These are phyloP conservation scores for Orbicella faveolata DNA, from an alignment of 64 coral and sea anemone genomes.

Conservation along the genomic window DNA sequence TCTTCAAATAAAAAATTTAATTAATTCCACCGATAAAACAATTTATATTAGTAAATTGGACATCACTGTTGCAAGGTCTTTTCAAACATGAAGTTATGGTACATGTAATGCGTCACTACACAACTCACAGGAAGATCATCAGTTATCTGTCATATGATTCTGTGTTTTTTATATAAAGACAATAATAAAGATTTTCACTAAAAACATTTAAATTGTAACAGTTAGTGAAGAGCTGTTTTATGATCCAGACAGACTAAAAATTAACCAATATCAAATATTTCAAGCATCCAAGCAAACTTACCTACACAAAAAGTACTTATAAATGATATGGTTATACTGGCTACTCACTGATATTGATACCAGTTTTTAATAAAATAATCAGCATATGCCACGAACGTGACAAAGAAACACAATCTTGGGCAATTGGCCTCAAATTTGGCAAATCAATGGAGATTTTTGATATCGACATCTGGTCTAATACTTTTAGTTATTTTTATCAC, in stretches of 20 bases:
- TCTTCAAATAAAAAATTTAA: too few species aligned
- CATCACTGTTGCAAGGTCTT: too few species aligned
- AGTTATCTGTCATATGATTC: too few species aligned
- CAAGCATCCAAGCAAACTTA: neutral
- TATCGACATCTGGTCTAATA: neutral
- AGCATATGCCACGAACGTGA: neutral
- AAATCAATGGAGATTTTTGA: neutral
- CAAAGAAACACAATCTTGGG: neutral
- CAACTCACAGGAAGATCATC: too few species aligned
- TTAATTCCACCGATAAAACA: too few species aligned
- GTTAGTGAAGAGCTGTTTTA: neutral
- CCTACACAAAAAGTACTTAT: too few species aligned
- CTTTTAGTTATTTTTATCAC: neutral
- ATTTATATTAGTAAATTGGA: too few species aligned
- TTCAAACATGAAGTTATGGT: too few species aligned
- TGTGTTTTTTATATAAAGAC: too few species aligned
- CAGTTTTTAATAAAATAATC: neutral
- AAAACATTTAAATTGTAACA: too few species aligned
- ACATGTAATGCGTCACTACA: too few species aligned
- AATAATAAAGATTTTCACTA: too few species aligned
- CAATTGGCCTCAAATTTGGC: neutral
- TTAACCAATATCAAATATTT: conserved; percentile 19
- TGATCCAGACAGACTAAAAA: neutral
- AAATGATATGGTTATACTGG: neutral
- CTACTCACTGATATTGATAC: neutral